Base-by-base conservation (phyloP, 1,140 invertebrate genomes). In the Wasmannia auropunctata region DNA sequence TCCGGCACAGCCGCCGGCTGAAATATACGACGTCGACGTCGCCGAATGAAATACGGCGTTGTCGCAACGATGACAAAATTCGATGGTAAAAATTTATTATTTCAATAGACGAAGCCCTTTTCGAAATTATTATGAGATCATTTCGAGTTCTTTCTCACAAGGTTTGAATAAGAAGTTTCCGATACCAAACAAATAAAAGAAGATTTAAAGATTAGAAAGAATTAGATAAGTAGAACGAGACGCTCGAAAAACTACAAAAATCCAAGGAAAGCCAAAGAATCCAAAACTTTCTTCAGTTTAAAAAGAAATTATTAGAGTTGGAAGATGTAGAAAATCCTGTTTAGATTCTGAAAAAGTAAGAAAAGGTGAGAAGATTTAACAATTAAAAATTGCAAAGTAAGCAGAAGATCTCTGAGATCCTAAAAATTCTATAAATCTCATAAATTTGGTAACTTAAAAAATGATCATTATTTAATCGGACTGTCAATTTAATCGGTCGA, bases 21-120 rank as follows among this genome's bases (percentile, higher is more conserved):
- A 83, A 58, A 46, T 60, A 58, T 83, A 83, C 80, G 77, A 81
- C 62, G 77, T n/a, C 46, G 34, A 31, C 77, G 31, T 81, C 77
- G 14, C 58, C n/a, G 75, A 62, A 77, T 77, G 56, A 77, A 63
- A 46, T 77, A 77, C 75, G 56, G 5, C 54, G 10, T 34, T 43
- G 75, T 77, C 56, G 56, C 25, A 19, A 77, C 75, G 56, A 31
- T 40, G 74, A 43, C 75, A 43, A 63, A 63, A 77, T 77, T 63
- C 56, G 40, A 46, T 46, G 56, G 34, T 31, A 31, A 31, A 19
- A 43, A 46, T 62, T n/a, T 46, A 43, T 43, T 62, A 22, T 76
- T 76, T 37, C 22, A 34, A 76, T 54, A 40, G 34, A 60, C 8
- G 7, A 28, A 19, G 34, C 72, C n/a, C n/a, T n/a, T 56, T 40